Conservation (phyloP, 2,113 vertebrate species). For the Myiozetetes cayanensis region DNA sequence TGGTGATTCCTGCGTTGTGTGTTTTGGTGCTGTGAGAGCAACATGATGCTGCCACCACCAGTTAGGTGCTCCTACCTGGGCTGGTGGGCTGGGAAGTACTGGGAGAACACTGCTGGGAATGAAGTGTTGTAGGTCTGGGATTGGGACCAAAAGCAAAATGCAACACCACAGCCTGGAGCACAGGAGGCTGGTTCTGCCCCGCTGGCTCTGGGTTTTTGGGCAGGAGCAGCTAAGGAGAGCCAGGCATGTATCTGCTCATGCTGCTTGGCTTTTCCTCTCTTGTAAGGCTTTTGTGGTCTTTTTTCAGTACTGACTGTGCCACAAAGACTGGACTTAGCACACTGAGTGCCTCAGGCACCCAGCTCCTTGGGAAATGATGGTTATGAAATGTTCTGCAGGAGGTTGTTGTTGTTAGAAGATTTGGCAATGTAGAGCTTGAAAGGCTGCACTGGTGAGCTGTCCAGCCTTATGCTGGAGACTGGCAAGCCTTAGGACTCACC, state of each 20-base stretch:
- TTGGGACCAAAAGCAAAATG: not conserved
- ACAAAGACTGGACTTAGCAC: not conserved
- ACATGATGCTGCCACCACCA: not conserved
- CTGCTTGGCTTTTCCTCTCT: not conserved
- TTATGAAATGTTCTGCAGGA: not conserved
- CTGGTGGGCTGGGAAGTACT: not conserved
- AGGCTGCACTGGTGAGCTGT: not conserved
- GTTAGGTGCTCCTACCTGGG: not conserved
- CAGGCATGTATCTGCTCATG: rapidly evolving
- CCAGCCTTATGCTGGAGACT: not conserved
- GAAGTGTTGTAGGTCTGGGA: not conserved
- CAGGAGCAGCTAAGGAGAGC: not conserved
- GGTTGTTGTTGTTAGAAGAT: not conserved
- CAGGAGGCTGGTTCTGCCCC: not conserved
- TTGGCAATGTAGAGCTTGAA: not conserved
- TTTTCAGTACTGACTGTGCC: rapidly evolving
- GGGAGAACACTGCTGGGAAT: rapidly evolving
- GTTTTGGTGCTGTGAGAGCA: not conserved
- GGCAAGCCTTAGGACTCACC: not conserved
- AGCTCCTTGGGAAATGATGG: not conserved
- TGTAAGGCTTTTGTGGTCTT: not conserved
- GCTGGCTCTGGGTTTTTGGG: not conserved
- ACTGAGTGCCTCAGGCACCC: not conserved
- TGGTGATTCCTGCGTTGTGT: rapidly evolving
- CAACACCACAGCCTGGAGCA: not conserved